phyloP scores from a whole-genome alignment of 2,113 vertebrate species.

The Euleptes europaea region DNA sequence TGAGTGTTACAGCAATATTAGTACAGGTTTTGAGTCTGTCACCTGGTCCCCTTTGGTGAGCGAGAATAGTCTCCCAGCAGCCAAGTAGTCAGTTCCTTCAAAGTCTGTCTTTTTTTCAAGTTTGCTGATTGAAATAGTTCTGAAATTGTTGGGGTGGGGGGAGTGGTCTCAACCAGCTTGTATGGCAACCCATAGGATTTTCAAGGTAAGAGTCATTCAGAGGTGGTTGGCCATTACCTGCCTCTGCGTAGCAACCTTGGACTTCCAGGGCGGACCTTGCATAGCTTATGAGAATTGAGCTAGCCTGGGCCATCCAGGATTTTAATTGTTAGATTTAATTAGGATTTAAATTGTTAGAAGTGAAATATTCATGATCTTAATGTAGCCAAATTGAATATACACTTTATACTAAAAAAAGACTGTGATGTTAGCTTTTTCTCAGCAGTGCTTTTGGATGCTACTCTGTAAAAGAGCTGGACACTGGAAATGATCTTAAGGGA shows the following conservation, averaged over 20 bases:
- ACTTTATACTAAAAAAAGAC: background rate
- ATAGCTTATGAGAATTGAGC: too few species aligned
- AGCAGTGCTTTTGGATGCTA: slow-evolving; percentile 19
- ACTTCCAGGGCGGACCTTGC: too few species aligned
- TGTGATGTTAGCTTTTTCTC: slow-evolving; percentile 14
- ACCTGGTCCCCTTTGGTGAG: background rate
- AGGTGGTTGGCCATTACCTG: too few species aligned
- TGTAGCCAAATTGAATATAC: background rate
- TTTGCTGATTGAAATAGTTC: background rate
- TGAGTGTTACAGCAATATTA: background rate
- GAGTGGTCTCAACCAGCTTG: too few species aligned
- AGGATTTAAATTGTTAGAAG: too few species aligned
- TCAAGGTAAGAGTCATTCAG: too few species aligned
- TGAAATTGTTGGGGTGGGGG: too few species aligned
- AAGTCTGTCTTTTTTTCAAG: background rate
- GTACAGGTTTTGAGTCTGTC: background rate
- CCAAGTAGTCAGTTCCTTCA: background rate
- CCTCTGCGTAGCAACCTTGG: too few species aligned
- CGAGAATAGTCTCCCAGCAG: background rate
- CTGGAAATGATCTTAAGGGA: background rate
- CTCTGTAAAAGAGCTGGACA: slow-evolving; percentile 8
- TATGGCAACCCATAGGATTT: too few species aligned
- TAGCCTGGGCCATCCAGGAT: too few species aligned
- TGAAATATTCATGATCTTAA: background rate
- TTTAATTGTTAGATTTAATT: too few species aligned